Conservation (phyloP, 2,113 vertebrate species). For the Peromyscus californicus region DNA sequence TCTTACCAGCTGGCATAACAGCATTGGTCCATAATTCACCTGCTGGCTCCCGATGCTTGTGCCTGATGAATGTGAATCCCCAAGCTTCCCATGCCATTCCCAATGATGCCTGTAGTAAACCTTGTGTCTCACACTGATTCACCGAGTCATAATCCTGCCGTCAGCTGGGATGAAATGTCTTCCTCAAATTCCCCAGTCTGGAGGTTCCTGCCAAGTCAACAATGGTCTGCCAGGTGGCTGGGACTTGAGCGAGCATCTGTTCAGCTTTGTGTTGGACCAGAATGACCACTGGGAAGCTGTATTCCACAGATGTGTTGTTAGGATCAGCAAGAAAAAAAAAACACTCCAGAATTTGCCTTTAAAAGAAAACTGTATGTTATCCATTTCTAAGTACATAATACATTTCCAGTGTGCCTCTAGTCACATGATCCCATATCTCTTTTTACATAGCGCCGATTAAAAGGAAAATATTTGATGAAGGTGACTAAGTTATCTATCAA, state of each 20-base stretch:
- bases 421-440: neutral
- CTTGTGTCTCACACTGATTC: slow-evolving; percentile 68
- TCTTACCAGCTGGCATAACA: slow-evolving; percentile 72
- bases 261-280: slow-evolving; percentile 53
- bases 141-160: slow-evolving; percentile 64
- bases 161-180: slow-evolving; percentile 68
- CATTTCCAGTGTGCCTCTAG: neutral
- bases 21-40: slow-evolving; percentile 74
- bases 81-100: slow-evolving; percentile 62
- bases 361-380: slow-evolving; percentile 53
- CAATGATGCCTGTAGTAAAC: slow-evolving; percentile 35
- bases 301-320: slow-evolving; percentile 66
- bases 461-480: slow-evolving; percentile 38
- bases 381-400: slow-evolving; percentile 67
- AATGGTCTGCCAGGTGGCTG: slow-evolving; percentile 69
- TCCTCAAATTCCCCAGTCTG: slow-evolving; percentile 64
- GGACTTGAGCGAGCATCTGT: slow-evolving; percentile 64
- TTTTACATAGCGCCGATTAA: slow-evolving; percentile 42
- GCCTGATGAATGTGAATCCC: slow-evolving; percentile 61
- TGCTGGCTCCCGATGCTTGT: slow-evolving; percentile 48
- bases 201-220: slow-evolving; percentile 67
- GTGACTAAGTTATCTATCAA: neutral
- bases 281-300: slow-evolving; percentile 50
- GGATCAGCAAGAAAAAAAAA: neutral
- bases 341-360: slow-evolving; percentile 23